Conservation (phyloP, 2,888 invertebrate species). For the Melolontha melolontha region DNA sequence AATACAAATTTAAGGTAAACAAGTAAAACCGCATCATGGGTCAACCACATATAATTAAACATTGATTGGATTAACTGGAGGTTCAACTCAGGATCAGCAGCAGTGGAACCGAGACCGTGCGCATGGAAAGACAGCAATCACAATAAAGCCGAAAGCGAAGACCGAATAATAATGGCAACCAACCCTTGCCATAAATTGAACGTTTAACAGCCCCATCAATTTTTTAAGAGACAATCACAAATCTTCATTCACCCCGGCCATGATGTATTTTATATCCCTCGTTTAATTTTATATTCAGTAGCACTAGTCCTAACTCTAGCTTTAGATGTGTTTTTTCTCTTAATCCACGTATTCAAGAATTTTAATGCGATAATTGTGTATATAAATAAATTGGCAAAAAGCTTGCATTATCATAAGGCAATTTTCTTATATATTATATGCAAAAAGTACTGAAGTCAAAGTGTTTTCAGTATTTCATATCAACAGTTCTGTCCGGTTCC, state of each 20-base stretch:
- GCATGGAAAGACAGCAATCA: slow-evolving; percentile 31
- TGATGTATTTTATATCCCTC: slow-evolving; percentile 49
- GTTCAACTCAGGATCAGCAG: slow-evolving; percentile 12
- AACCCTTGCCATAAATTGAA: slow-evolving; percentile 56
- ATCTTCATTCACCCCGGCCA: slow-evolving; percentile 51
- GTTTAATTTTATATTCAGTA: slow-evolving; percentile 42
- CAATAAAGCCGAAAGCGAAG: slow-evolving; percentile 32
- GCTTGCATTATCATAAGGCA: too few species aligned
- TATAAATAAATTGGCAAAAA: too few species aligned
- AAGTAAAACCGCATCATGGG: slow-evolving; percentile 6
- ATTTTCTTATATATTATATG: too few species aligned
- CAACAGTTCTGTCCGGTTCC: too few species aligned
- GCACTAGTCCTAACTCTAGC: not conserved
- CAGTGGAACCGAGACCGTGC: slow-evolving; percentile 4
- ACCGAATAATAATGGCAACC: slow-evolving; percentile 54
- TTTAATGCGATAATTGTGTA: too few species aligned
- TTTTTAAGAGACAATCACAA: slow-evolving; percentile 56
- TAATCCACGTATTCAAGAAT: slow-evolving; percentile 7
- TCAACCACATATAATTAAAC: slow-evolving; percentile 31
- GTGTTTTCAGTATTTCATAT: too few species aligned
- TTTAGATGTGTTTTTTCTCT: slow-evolving; percentile 15
- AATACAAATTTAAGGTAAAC: slow-evolving; percentile 7
- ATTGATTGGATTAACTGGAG: slow-evolving; percentile 24
- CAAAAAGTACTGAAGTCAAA: too few species aligned
- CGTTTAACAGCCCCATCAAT: slow-evolving; percentile 58